phyloP scores from a whole-genome alignment of 2,888 invertebrate genomes.

The Hyles lineata region DNA sequence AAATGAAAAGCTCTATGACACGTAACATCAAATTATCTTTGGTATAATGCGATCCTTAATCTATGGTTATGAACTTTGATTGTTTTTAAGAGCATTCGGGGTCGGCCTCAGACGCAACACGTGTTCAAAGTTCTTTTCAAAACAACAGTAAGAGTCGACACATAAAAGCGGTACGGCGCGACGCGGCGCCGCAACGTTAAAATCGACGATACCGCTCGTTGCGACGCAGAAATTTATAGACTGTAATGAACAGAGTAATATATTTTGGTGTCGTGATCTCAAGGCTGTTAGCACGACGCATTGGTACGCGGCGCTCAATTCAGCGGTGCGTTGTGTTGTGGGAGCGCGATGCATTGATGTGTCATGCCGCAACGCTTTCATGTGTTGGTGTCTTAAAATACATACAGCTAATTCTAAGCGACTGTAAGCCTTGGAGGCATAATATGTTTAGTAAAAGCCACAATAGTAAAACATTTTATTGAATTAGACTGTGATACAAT shows the following conservation, averaged over 20 bases:
- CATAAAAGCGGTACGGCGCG: no score
- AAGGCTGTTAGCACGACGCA: no score
- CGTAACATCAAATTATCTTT: neutral
- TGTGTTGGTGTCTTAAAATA: no score
- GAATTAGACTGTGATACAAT: neutral
- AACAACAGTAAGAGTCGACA: neutral
- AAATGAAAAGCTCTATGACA: constrained; percentile 8
- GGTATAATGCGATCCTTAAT: constrained; percentile 8
- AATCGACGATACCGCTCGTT: no score
- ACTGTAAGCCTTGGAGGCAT: neutral
- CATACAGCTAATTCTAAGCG: neutral
- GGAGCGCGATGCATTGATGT: no score
- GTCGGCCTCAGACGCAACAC: constrained; percentile 15
- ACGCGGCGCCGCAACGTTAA: no score
- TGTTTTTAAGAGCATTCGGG: neutral
- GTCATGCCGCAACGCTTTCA: no score
- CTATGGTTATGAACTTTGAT: constrained; percentile 11
- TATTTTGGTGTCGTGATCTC: no score
- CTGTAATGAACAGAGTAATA: no score
- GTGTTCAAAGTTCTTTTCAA: neutral
- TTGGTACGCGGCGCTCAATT: no score
- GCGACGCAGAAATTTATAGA: no score
- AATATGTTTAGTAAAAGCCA: neutral
- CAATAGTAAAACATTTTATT: neutral
- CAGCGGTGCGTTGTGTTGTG: no score